Conservation (phyloP, 2,797 vertebrate species). For the Sebastes flavidus region DNA sequence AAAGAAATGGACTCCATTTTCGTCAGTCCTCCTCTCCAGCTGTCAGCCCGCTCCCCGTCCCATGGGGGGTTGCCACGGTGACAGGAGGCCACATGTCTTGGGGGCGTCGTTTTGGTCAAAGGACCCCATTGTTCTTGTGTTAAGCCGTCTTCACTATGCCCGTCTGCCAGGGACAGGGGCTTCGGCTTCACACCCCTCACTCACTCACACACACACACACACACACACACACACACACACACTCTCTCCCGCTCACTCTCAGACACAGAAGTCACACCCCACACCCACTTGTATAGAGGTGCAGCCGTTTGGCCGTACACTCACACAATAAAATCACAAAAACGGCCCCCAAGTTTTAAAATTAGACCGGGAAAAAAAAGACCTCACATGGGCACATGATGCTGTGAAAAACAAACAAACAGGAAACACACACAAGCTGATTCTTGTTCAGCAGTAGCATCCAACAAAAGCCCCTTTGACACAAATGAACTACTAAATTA, state of each 20-base stretch:
- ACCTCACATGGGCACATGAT: neutral
- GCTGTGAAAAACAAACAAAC: neutral
- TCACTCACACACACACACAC: slow-evolving; percentile 3
- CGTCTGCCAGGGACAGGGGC: slow-evolving; percentile 78
- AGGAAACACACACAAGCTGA: neutral
- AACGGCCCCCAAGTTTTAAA: slow-evolving; percentile 14
- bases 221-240: slow-evolving; percentile 32
- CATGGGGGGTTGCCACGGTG: slow-evolving; percentile 87
- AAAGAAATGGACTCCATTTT: slow-evolving; percentile 83
- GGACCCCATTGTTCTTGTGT: slow-evolving; percentile 85
- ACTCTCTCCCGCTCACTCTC: slow-evolving; percentile 10
- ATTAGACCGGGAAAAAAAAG: neutral
- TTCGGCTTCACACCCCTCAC: slow-evolving; percentile 67
- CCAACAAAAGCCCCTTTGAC: neutral
- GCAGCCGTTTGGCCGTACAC: slow-evolving; percentile 36
- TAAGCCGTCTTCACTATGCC: slow-evolving; percentile 84
- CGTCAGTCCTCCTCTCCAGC: slow-evolving; percentile 81
- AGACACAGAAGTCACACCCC: slow-evolving; percentile 21
- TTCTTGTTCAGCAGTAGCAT: neutral
- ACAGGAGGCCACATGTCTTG: slow-evolving; percentile 89
- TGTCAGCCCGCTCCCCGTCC: slow-evolving; percentile 82
- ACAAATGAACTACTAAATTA: neutral
- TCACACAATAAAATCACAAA: slow-evolving; percentile 31
- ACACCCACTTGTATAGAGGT: slow-evolving; percentile 37
- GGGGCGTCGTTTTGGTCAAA: slow-evolving; percentile 87